Base-by-base conservation (phyloP, 2,888 invertebrate species). In the Drosophila bunnanda region DNA sequence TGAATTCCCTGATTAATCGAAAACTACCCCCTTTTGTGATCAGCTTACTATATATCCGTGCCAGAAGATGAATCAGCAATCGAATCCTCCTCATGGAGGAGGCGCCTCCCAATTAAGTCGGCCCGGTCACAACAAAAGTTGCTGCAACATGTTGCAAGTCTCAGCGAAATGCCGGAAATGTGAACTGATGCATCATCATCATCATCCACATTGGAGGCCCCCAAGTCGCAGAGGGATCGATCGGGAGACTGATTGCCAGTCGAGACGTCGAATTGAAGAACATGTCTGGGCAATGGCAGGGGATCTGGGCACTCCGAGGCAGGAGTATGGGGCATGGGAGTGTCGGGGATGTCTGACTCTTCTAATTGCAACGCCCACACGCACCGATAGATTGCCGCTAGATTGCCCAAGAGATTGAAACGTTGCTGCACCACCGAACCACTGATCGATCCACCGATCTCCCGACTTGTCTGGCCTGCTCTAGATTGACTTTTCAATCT, bases 311-410 rank as follows among this genome's bases (percentile, higher is more conserved):
- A 30, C 17, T 8, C 20, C 15, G 8, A 20, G 6, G 41, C 48
- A 15, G 34, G 41, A 25, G 25, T 25, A 4, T 20, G n/a, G 13
- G 22, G n/a, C 15, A 22, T 17, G 67, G 17, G 34, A 52, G 44
- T 59, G 61, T 30, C 30, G 59, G 55, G 68, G 53, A 8, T 54
- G 72, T 71, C 54, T 52, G 48, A 62, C 62, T 53, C 78, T 74
- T 88, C 75, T 89, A 85, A 85, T 85, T 87, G 89, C 89, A 87
- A 84, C 89, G 85, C 84, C 87, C 88, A 87, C 89, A 65, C 70
- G 79, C 79, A 62, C 62, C 50, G 64, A 65, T 56, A 56, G 79
- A 81, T 81, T 48, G 55, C 43, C 43, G 67, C 68, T 44, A 87
- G 85, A 83, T 83, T 83, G 75, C 83, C 83, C 67, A 76, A 88